Conservation (phyloP, 2,797 vertebrate genomes). For the Lerista edwardsae region DNA sequence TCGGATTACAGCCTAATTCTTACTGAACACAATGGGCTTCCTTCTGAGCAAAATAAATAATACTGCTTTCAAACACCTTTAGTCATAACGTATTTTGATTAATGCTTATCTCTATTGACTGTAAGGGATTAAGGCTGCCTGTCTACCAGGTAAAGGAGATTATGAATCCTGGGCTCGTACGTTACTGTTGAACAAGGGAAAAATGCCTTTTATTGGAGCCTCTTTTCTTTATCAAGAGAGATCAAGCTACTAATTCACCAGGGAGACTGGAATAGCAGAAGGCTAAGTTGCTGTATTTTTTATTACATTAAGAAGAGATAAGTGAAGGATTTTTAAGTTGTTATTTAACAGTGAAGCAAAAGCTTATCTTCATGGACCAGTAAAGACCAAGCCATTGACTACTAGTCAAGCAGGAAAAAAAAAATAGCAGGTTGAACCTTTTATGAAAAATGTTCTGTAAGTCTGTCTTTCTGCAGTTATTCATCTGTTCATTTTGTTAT, state of each 20-base stretch:
- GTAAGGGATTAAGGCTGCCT: constrained; percentile 15
- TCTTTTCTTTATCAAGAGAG: constrained; percentile 14
- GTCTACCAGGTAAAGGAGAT: not conserved
- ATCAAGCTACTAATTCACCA: constrained; percentile 30
- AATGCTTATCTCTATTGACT: not conserved
- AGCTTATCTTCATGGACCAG: not conserved
- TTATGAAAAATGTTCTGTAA: constrained; percentile 21
- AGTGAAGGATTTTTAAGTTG: not conserved
- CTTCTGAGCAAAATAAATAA: too few relatives aligned
- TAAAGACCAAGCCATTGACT: not conserved
- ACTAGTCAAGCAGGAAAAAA: constrained; percentile 15
- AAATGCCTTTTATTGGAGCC: not conserved
- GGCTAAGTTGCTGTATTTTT: not conserved
- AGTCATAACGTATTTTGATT: not conserved
- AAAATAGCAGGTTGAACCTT: not conserved
- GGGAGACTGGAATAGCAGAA: not conserved
- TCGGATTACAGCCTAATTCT: too few relatives aligned
- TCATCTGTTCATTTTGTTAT: constrained; percentile 4
- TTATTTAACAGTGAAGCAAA: not conserved
- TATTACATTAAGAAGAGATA: not conserved
- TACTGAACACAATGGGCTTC: too few relatives aligned
- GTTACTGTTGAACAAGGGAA: not conserved
- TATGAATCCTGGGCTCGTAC: not conserved
- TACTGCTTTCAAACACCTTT: too few relatives aligned
- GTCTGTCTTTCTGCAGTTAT: fast-evolving